Evolutionary conservation across 1,140 invertebrate genomes (phyloP).

Genomic region (Bombus consobrinus): DNA sequence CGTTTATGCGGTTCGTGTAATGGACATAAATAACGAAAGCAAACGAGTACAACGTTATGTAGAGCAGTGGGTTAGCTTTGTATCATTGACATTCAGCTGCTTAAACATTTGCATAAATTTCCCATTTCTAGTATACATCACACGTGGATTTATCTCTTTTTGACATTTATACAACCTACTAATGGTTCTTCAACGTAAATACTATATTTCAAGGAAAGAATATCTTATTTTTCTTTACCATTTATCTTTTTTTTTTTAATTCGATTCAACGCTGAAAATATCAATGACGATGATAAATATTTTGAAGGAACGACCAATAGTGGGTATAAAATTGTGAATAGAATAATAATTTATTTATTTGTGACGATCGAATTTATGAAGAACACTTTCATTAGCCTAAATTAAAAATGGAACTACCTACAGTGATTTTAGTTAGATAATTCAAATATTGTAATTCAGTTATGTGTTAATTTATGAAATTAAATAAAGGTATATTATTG

Average conservation of each 20-base stretch:
- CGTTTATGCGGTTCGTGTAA: neutral
- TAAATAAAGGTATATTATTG: too few relatives aligned
- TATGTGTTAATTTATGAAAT: too few relatives aligned
- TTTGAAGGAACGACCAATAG: too few relatives aligned
- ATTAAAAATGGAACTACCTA: too few relatives aligned
- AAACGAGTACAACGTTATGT: neutral
- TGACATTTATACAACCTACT: neutral
- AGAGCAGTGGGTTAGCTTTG: conserved; percentile 17
- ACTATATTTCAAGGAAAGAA: neutral
- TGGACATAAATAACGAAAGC: neutral
- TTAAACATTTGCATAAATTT: conserved; percentile 22
- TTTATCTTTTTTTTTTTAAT: neutral
- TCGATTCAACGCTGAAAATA: neutral
- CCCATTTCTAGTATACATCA: neutral
- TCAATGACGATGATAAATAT: too few relatives aligned
- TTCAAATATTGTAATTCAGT: too few relatives aligned
- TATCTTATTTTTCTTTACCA: neutral
- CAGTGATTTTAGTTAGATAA: too few relatives aligned
- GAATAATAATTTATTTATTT: too few relatives aligned
- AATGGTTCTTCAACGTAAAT: neutral
- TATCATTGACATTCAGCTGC: conserved; percentile 30
- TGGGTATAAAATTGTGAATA: too few relatives aligned
- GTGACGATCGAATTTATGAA: too few relatives aligned
- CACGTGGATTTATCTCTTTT: neutral
- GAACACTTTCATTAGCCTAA: too few relatives aligned